Conservation (phyloP, 2,888 invertebrate genomes). For the Acanthosepion lycidas region DNA sequence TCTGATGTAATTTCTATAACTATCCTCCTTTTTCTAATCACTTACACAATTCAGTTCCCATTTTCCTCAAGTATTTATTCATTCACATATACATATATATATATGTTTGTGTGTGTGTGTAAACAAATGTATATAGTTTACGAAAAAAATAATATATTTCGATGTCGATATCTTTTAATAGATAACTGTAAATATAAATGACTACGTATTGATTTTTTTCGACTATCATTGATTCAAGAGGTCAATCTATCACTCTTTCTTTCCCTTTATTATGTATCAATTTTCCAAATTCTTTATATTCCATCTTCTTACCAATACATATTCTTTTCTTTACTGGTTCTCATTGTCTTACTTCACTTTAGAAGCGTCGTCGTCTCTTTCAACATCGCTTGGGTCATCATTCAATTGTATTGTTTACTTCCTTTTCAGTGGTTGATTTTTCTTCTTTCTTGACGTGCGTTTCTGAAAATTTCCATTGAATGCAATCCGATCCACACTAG, state of each 20-base stretch:
- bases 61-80: not conserved
- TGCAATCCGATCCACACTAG: not conserved
- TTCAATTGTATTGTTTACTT: not conserved
- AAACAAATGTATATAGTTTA: not conserved
- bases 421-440: not conserved
- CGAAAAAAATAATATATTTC: not conserved
- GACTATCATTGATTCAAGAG: not conserved
- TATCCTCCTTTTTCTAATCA: not conserved
- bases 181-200: not conserved
- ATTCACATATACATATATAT: not conserved
- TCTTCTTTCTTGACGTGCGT: not conserved
- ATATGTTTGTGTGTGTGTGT: not conserved
- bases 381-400: not conserved
- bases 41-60: not conserved
- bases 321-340: not conserved
- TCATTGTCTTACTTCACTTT: not conserved
- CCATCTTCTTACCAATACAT: not conserved
- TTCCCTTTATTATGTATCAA: not conserved
- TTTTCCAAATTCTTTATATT: not conserved
- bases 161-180: not conserved
- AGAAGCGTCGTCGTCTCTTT: not conserved
- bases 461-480: not conserved
- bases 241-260: not conserved
- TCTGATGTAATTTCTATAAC: not conserved
- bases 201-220: not conserved